Evolutionary conservation across 2,888 invertebrate genomes (phyloP).

Genomic region (Marronus borbonicus): DNA sequence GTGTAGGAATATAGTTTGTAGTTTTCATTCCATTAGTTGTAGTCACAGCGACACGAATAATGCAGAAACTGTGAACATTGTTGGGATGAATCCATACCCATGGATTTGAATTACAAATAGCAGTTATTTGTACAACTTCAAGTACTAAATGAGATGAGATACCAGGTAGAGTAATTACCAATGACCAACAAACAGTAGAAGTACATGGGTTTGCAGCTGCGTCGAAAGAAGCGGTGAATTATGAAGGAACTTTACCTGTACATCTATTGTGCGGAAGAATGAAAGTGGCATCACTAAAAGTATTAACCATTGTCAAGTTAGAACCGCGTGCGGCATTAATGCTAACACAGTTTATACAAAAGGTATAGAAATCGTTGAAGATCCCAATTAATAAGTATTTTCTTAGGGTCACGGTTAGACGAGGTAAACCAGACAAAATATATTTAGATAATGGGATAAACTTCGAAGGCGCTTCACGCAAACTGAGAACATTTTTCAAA

Average conservation of each 20-base stretch:
- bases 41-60: no score
- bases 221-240: no score
- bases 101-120: not conserved
- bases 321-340: conserved; percentile 7
- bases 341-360: conserved; percentile 3
- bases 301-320: conserved; percentile 1
- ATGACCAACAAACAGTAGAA: no score
- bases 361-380: not conserved
- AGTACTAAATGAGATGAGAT: conserved; percentile 3
- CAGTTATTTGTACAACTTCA: conserved; percentile 9
- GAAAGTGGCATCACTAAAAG: not conserved
- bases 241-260: no score
- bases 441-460: not conserved
- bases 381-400: no score
- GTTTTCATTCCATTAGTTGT: no score
- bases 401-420: no score
- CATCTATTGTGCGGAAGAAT: no score
- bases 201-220: no score
- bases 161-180: not conserved
- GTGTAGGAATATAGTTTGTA: no score
- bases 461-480: not conserved
- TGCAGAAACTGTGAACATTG: not conserved
- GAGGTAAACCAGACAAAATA: not conserved
- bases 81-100: not conserved
- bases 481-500: not conserved